phyloP scores from a whole-genome alignment of 2,113 vertebrate genomes.

The Pteruthius melanotis region DNA sequence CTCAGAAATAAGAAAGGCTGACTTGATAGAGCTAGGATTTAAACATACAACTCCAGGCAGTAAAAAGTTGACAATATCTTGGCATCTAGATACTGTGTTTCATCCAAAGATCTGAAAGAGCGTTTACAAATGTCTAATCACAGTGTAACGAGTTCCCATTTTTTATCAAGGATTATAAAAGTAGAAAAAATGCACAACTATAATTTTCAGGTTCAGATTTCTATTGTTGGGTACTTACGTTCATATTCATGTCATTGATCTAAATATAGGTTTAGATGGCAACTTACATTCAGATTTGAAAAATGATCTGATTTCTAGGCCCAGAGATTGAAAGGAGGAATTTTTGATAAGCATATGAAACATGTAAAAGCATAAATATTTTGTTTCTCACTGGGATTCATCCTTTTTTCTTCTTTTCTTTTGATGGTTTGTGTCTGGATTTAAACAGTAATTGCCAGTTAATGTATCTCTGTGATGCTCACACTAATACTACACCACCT shows the following conservation, averaged over 20 bases:
- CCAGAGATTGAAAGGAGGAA: neutral
- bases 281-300: neutral
- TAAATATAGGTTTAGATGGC: neutral
- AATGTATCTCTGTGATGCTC: neutral
- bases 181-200: neutral
- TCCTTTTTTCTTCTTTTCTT: neutral
- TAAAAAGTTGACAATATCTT: neutral
- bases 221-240: neutral
- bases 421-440: neutral
- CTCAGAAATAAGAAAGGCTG: neutral
- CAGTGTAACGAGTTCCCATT: neutral
- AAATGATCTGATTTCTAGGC: neutral
- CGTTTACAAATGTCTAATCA: conserved; percentile 24
- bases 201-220: conserved; percentile 9
- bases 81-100: neutral
- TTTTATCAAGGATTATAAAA: neutral
- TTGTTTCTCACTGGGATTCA: neutral
- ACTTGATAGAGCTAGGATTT: neutral
- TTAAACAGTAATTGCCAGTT: neutral
- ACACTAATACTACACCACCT: neutral
- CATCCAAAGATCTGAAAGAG: neutral
- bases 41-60: neutral
- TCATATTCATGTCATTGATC: neutral
- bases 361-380: neutral
- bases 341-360: neutral